Evolutionary conservation across 2,797 vertebrate species (phyloP).

Genomic region (Hyperoplus lanceolatus): DNA sequence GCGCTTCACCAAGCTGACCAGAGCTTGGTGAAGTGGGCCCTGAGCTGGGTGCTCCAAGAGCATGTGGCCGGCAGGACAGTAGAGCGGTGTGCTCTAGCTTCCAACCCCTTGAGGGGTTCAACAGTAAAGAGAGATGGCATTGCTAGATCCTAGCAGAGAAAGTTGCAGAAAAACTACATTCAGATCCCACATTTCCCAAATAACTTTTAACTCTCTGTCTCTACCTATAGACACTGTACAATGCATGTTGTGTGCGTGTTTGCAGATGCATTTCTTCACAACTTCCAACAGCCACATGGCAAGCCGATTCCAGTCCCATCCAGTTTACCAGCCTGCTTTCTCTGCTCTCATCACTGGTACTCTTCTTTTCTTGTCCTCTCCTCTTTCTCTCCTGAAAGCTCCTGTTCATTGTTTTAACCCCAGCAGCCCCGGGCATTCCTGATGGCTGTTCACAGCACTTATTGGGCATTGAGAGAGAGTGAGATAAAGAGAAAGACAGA

Average conservation of each 20-base stretch:
- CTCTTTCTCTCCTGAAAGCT: constrained; percentile 58
- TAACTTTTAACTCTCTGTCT: constrained; percentile 6
- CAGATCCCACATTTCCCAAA: background rate
- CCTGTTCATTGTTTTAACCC: constrained; percentile 55
- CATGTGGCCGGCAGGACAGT: no score
- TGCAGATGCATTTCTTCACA: constrained; percentile 16
- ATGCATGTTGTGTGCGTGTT: constrained; percentile 4
- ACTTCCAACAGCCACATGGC: background rate
- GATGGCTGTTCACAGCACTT: constrained; percentile 69
- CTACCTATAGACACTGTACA: constrained; percentile 24
- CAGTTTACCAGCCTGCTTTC: constrained; percentile 26
- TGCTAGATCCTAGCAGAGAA: constrained; percentile 12
- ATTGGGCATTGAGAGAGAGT: constrained; percentile 57
- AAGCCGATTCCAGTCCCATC: constrained; percentile 13
- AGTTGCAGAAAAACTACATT: constrained; percentile 30
- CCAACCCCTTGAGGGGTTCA: no score
- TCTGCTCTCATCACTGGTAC: constrained; percentile 32
- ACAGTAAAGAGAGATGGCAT: no score
- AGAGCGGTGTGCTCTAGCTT: no score
- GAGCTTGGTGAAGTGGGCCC: no score
- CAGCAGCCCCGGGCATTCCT: constrained; percentile 61
- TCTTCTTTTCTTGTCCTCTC: constrained; percentile 31
- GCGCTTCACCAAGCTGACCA: no score
- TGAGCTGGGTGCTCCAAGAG: no score
- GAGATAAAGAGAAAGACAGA: background rate